phyloP scores from a whole-genome alignment of 2,797 vertebrate species.

The Rhodeus uyekii region DNA sequence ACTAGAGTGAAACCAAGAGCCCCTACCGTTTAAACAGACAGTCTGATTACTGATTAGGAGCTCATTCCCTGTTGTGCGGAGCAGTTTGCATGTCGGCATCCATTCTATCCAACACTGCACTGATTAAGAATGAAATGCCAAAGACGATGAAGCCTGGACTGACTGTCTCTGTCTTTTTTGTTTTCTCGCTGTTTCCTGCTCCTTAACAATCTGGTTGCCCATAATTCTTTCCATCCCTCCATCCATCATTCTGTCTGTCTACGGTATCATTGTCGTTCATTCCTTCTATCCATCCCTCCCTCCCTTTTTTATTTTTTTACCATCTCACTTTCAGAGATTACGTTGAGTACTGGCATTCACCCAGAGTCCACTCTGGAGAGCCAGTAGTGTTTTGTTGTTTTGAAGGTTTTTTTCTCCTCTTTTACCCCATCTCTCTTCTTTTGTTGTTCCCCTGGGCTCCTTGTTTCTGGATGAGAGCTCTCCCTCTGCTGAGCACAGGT shows the following conservation, averaged over 20 bases:
- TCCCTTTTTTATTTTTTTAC: background rate
- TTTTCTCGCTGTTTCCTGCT: background rate
- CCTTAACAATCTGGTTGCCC: background rate
- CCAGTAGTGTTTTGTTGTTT: slow-evolving; percentile 77
- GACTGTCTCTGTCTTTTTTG: slow-evolving; percentile 49
- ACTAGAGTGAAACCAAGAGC: slow-evolving; percentile 69
- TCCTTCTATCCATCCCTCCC: too few relatives aligned
- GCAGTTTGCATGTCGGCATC: slow-evolving; percentile 75
- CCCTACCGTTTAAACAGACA: slow-evolving; percentile 70
- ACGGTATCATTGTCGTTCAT: too few relatives aligned
- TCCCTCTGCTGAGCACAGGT: slow-evolving; percentile 81
- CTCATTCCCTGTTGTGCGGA: slow-evolving; percentile 75
- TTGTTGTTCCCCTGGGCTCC: slow-evolving; percentile 75
- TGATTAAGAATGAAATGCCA: slow-evolving; percentile 77
- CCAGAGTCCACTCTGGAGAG: slow-evolving; percentile 70
- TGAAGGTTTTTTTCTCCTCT: slow-evolving; percentile 64
- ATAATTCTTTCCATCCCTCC: background rate
- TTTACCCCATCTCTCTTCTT: slow-evolving; percentile 72
- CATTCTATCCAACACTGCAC: slow-evolving; percentile 62
- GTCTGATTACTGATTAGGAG: slow-evolving; percentile 84
- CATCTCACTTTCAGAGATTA: slow-evolving; percentile 71
- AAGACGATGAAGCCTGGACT: slow-evolving; percentile 73
- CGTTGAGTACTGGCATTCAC: slow-evolving; percentile 79
- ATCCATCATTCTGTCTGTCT: too few relatives aligned
- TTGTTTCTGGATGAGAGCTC: slow-evolving; percentile 83